Evolutionary conservation across 2,113 vertebrate species (phyloP).

Genomic region (Marcusenius ussheri): DNA sequence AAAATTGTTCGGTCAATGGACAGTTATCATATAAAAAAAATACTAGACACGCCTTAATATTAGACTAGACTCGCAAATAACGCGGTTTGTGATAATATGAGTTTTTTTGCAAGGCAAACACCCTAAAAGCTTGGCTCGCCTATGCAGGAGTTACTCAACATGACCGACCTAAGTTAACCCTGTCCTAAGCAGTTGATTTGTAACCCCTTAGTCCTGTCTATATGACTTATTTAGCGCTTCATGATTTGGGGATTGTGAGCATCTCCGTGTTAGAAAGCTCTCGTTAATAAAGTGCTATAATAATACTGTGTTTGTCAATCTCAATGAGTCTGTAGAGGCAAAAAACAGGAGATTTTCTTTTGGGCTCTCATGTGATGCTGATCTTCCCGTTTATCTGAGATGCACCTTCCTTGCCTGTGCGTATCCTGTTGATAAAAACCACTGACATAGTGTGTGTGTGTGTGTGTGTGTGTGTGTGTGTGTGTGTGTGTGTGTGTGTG

Average conservation of each 20-base stretch:
- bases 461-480: not conserved
- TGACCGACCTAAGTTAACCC: not conserved
- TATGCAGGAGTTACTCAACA: not conserved
- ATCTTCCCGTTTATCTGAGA: not conserved
- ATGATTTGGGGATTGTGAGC: not conserved
- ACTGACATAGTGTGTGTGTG: not conserved
- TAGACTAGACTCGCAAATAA: not conserved
- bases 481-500: not conserved
- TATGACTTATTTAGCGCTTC: not conserved
- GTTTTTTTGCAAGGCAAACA: not conserved
- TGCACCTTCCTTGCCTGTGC: not conserved
- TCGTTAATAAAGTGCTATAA: not conserved
- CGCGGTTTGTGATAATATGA: not conserved
- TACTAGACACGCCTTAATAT: not conserved
- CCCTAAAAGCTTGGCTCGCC: not conserved
- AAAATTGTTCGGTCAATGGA: not conserved
- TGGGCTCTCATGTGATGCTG: not conserved
- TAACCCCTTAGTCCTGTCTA: not conserved
- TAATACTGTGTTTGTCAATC: not conserved
- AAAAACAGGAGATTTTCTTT: not conserved
- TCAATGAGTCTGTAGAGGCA: not conserved
- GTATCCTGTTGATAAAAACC: not conserved
- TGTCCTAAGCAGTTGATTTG: not conserved
- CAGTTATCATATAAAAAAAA: not conserved
- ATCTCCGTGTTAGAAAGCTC: not conserved